Base-by-base conservation (phyloP, 2,797 vertebrate species). In the Tiaroga cobitis region DNA sequence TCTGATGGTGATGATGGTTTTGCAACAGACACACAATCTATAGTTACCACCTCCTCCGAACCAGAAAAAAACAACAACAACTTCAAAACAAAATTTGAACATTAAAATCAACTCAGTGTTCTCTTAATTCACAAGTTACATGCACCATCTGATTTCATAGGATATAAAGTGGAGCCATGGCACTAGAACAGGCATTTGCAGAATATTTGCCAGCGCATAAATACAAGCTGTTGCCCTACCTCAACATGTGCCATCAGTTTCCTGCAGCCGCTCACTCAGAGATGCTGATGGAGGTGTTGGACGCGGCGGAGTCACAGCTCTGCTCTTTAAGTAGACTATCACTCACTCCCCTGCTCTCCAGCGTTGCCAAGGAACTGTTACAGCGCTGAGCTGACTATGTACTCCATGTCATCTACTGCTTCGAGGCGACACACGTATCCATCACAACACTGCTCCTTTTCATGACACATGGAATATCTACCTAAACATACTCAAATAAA, bases 361-460 rank as follows among this genome's bases (percentile, higher is more conserved):
- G 82, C n/a, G 88, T 89, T 91, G 88, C 89, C 87, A 91, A 86
- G 91, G 79, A 63, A 88, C 86, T 65, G 88, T 83, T 85, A 61
- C 85, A 72, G 88, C 67, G 26, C 75, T 29, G 70, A 73, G 56
- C 70, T 79, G 68, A 43, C 84, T 34, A 37, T 74, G 68, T 43
- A 29, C 54, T 78, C 32, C 1, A 67, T 85, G 69, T 68, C 78
- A 84, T 74, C 43, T 39, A 54, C 21, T 85, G 10, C 67, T 79
- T 54, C 56, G 15, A 83, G n/a, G 51, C 24, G 15, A 51, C 34
- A 65, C 56, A 6, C 13, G 18, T 54, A 51, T 37, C 46, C 29
- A 21, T 46, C 65, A 39, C 54, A 73, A 54, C 16, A 49, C 41
- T 21, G 32, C 46, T 80, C 5, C 41, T 65, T 72, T 43, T 73